Evolutionary conservation across 1,140 invertebrate genomes (phyloP).

Genomic region (Platyscapa corneri): DNA sequence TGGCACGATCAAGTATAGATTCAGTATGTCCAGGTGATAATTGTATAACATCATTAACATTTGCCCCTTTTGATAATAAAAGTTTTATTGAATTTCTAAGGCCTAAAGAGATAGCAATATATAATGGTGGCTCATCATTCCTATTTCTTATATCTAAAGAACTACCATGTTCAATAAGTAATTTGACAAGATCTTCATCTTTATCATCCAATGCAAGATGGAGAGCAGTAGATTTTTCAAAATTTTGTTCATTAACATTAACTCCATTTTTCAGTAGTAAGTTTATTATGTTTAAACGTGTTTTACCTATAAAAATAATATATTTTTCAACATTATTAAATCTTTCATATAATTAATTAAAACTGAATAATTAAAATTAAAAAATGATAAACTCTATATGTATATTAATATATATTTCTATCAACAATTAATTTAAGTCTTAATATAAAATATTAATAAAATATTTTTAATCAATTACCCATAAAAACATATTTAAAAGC

Average conservation of each 20-base stretch:
- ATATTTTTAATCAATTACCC: not conserved
- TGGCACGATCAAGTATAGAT: not conserved
- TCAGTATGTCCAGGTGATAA: not conserved
- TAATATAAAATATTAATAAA: slow-evolving; percentile 6
- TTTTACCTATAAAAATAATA: not conserved
- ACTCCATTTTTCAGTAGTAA: slow-evolving; percentile 2
- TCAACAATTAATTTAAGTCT: not conserved
- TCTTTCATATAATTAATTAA: no score
- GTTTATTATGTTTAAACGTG: not conserved
- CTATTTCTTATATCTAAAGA: not conserved
- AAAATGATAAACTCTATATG: no score
- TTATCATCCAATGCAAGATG: not conserved
- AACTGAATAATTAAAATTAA: not conserved
- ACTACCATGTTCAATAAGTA: not conserved
- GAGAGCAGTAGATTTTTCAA: not conserved
- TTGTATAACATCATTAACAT: not conserved
- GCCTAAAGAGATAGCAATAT: not conserved
- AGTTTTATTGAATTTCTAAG: not conserved
- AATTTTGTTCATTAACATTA: not conserved
- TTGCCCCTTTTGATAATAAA: not conserved
- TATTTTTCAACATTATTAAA: not conserved
- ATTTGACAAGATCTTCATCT: not conserved
- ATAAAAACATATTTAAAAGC: not conserved
- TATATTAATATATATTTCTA: not conserved
- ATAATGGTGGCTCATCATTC: not conserved